Percentiles rank a stretch among this genome's conserved stretches.
phyloP scores from a whole-genome alignment of 2,888 invertebrate species.

The Ochropleura leucogaster region DNA sequence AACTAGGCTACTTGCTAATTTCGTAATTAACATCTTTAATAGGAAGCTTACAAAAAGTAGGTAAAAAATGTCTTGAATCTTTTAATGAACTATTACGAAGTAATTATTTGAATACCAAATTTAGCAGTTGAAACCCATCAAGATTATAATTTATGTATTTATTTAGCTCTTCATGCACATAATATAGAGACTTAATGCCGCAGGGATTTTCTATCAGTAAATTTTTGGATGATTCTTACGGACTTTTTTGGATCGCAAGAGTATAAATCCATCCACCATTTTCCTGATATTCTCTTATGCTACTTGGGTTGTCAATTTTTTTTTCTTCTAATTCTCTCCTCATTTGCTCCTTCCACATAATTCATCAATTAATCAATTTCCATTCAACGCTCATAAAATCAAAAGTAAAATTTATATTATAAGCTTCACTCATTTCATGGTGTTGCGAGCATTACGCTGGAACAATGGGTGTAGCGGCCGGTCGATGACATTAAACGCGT shows the following conservation, averaged over 20 bases:
- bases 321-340: not conserved
- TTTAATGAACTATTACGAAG: not conserved
- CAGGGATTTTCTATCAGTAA: too few species aligned
- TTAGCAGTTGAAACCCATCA: not conserved
- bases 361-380: not conserved
- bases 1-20: not conserved
- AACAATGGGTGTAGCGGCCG: conserved; percentile 73
- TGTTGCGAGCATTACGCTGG: conserved; percentile 47
- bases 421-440: conserved; percentile 51
- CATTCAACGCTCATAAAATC: not conserved
- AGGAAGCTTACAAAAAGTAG: not conserved
- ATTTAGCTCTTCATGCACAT: too few species aligned
- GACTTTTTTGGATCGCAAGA: not conserved
- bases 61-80: not conserved
- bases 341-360: not conserved
- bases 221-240: not conserved
- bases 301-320: not conserved
- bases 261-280: not conserved
- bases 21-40: not conserved
- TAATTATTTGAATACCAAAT: not conserved
- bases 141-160: too few species aligned
- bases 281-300: not conserved
- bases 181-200: too few species aligned
- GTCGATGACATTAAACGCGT: conserved; percentile 79
- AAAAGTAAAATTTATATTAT: conserved; percentile 38